A percentile compares a stretch with the other conserved stretches of the same genome.
Evolutionary conservation across 92 coral and sea anemone species (phyloP).

Genomic region (Palythoa grandis): DNA sequence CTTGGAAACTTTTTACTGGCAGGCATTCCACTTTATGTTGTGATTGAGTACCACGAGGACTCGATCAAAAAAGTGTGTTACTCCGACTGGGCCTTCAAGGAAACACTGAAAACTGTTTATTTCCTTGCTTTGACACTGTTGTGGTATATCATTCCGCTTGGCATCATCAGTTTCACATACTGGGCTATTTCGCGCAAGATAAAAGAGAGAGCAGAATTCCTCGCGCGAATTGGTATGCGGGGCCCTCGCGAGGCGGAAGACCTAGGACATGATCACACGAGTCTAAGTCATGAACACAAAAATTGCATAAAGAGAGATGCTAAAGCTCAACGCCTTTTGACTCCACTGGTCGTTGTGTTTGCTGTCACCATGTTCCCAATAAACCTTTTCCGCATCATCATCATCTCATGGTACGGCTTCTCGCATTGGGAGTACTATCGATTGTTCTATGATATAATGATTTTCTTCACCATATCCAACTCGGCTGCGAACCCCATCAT

Average conservation of each 20-base stretch:
- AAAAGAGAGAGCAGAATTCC: slow-evolving; percentile 11
- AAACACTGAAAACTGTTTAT: not conserved
- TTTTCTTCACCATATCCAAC: slow-evolving; percentile 25
- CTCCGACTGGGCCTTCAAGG: slow-evolving; percentile 2
- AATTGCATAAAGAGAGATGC: not conserved
- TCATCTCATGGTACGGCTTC: not conserved
- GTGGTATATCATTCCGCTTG: slow-evolving; percentile 19
- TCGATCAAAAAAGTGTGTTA: not conserved
- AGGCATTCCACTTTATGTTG: slow-evolving; percentile 17
- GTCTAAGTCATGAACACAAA: not conserved
- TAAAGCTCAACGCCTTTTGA: slow-evolving; percentile 12
- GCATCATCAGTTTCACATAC: slow-evolving; percentile 12
- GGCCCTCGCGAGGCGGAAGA: not conserved
- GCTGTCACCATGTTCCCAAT: slow-evolving; percentile 30
- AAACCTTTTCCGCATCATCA: slow-evolving; percentile 8
- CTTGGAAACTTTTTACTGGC: slow-evolving; percentile 33
- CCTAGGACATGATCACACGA: not conserved
- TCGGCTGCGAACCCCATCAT: slow-evolving; percentile 35
- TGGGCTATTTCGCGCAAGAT: slow-evolving; percentile 10
- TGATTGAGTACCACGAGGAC: slow-evolving; percentile 1
- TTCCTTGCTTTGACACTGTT: not conserved
- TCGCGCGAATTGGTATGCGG: slow-evolving; percentile 5
- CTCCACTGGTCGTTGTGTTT: slow-evolving; percentile 34
- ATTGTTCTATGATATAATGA: not conserved
- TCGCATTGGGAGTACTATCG: not conserved